Base-by-base conservation (phyloP, 2,888 invertebrate genomes). In the Drosophila imparisetae region DNA sequence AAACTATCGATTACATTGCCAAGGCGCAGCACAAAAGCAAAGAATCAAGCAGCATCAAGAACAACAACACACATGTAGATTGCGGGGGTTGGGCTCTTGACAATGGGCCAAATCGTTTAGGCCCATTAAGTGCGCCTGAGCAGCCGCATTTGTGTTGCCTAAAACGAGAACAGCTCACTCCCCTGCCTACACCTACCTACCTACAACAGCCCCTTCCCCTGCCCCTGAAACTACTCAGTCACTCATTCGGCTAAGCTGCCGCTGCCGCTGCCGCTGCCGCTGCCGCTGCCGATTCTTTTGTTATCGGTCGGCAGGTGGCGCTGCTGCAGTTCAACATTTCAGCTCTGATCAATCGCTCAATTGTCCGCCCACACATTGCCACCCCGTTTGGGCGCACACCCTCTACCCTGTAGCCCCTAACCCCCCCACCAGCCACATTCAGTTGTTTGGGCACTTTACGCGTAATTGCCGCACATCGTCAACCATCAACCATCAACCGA, bases 1-100 rank as follows among this genome's bases (percentile, higher is more conserved):
- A 84, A 84, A 78, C 83, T 90, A 86, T 89, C 90, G 83, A 90
- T 86, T 86, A 82, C 90, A 78, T 63, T 74, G 78, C 62, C 58
- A 57, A 42, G 61, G 60, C 54, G 53, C 49, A 58, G 48, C 48
- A 72, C 63, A 54, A 66, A 68, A 54, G 45, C 49, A 40, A 52
- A 30, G 42, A 38, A 40, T 52, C 63, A 21, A 10, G 10, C 38
- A 58, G n/a, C 34, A 59, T n/a, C 49, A 59, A 32, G 4, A 58
- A 58, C 64, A 55, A 55, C 42, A 42, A 11, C 53, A 27, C 48
- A 27, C 48, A 42, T 36, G 24, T 36, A 29, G 24, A 24, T 24
- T 62, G 70, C 70, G 69, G 53, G 62, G 59, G 32, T 54, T 71
- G 74, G 42, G 59, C 57, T 60, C 77, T 64, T 63, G 80, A 68